Evolutionary conservation across 2,113 vertebrate species (phyloP), one percentile per base, ranked within the genome.

Genomic region (Tachysurus fulvidraco): DNA sequence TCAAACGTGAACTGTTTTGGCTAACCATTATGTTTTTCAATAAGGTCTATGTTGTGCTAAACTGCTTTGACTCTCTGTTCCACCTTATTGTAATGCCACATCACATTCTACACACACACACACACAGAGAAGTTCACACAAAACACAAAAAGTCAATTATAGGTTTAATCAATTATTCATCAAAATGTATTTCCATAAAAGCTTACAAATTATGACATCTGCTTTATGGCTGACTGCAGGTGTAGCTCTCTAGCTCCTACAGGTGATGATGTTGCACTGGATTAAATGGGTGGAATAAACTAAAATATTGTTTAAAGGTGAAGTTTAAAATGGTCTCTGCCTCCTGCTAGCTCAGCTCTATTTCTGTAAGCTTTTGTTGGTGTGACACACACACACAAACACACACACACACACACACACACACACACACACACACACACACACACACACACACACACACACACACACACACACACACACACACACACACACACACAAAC

Each of bases 401-500:
- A 36, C 36, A 36, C 36, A 36, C 2, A 2, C 36, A 36, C 36
- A 2, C 36, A 36, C 36, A 2, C 36, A 36, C 36, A 36, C 36
- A 36, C 1, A 36, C 36, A 36, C 36, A 36, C 36, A 65, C 64
- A 82, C 83, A 78, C 46, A 21, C 23, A 28, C 36, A 36, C 36
- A 36, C 36, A 36, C 36, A 36, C 36, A 36, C 2, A 2, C 36
- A 36, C 36, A 2, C 36, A 36, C 36, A 36, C 36, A 36, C 2
- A 2, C 36, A 36, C 36, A 2, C 36, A 36, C 36, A 2, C 36
- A 36, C 36, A 36, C 36, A 36, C 1, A 36, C 36, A 36, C 36
- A 36, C 36, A 65, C 64, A 82, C 83, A 78, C 46, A 21, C 23
- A 28, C 55, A 86, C 78, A 86, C 60, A 86, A n/a, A 83, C 50